These are phyloP conservation scores for Cataglyphis rosenhaueri DNA, from an alignment of 2,888 invertebrate genomes.

Conservation along the genomic window DNA sequence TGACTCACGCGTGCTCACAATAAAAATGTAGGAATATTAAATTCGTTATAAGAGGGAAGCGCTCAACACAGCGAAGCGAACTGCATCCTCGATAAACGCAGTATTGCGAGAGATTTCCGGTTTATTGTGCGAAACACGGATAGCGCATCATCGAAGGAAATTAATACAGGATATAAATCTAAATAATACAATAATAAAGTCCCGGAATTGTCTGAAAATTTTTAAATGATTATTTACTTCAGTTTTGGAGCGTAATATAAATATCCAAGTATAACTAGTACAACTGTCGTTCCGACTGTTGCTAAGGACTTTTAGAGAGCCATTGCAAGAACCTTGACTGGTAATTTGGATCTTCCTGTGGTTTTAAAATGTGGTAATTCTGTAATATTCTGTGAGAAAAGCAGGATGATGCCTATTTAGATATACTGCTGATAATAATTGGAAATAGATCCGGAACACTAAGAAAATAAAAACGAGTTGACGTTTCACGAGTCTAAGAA, in stretches of 20 bases:
- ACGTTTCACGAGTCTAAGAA: not conserved
- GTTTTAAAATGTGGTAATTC: conserved; percentile 22
- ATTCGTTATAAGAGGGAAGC: not conserved
- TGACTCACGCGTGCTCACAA: not conserved
- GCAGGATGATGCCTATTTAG: not conserved
- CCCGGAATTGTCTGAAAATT: not conserved
- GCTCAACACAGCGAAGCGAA: not conserved
- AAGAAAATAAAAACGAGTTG: not conserved
- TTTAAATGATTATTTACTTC: not conserved
- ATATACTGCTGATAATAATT: not conserved
- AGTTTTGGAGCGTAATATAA: not conserved
- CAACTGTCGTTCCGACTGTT: conserved; percentile 36
- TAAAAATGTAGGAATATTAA: conserved; percentile 16
- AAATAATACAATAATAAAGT: not conserved
- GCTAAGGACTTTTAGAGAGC: conserved; percentile 21
- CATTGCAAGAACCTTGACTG: conserved; percentile 41
- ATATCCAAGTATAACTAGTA: not conserved
- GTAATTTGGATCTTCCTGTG: conserved; percentile 50
- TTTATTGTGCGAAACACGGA: conserved; percentile 24
- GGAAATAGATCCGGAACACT: not conserved
- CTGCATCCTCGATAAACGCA: conserved; percentile 25
- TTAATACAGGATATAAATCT: not conserved
- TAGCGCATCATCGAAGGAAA: not conserved
- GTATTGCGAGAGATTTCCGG: conserved; percentile 30
- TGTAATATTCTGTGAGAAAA: not conserved